These are phyloP conservation scores for Drosophila cognata DNA, from an alignment of 2,888 invertebrate genomes.

Conservation along the genomic window DNA sequence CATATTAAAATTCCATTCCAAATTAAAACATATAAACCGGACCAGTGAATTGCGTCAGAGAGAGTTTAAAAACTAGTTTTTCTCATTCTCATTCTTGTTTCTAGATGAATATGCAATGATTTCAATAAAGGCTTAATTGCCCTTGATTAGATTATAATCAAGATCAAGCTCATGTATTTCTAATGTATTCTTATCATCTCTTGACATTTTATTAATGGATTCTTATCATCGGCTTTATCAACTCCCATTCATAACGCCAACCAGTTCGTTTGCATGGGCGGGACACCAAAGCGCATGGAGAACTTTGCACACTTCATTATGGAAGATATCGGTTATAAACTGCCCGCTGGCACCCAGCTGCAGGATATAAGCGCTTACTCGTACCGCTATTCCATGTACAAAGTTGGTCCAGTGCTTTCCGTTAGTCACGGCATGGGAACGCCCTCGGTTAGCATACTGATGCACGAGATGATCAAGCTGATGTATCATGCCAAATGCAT, in stretches of 20 bases:
- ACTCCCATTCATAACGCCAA: slow-evolving; percentile 22
- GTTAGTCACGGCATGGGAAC: slow-evolving; percentile 97
- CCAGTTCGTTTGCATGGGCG: slow-evolving; percentile 98
- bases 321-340: slow-evolving; percentile 94
- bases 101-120: slow-evolving; percentile 9
- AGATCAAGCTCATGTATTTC: slow-evolving; percentile 15
- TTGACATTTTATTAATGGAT: not conserved
- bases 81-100: slow-evolving; percentile 14
- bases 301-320: slow-evolving; percentile 96
- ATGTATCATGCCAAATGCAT: slow-evolving; percentile 95
- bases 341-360: slow-evolving; percentile 94
- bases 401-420: slow-evolving; percentile 86
- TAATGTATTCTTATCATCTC: not conserved
- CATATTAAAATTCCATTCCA: slow-evolving; percentile 4
- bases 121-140: slow-evolving; percentile 4
- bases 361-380: slow-evolving; percentile 96
- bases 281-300: slow-evolving; percentile 97
- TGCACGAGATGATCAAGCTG: slow-evolving; percentile 98
- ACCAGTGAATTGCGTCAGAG: not conserved
- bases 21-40: slow-evolving; percentile 7
- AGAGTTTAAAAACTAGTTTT: slow-evolving; percentile 30
- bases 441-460: slow-evolving; percentile 96
- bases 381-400: slow-evolving; percentile 97
- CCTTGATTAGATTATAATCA: slow-evolving; percentile 27
- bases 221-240: slow-evolving; percentile 1